Evolutionary conservation across 2,797 vertebrate species (phyloP), one percentile per base, ranked within the genome.

Genomic region (Sarcophilus harrisii): DNA sequence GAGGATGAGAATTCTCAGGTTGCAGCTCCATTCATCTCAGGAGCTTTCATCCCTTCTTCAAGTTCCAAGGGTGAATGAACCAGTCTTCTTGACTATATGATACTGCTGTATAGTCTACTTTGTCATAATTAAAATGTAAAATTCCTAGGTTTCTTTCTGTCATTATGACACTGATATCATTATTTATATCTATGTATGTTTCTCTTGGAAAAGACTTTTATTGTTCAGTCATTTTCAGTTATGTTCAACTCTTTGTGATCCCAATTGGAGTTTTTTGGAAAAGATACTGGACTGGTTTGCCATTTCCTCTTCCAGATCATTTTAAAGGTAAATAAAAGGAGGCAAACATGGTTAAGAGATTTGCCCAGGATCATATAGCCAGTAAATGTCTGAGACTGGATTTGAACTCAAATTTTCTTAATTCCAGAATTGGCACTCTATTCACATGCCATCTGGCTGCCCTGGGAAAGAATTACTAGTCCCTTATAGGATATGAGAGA

Each of bases 101-200:
- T 38, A 32, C 0, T 73, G 60, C 60, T n/a, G 92, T 57, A 16
- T 89, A 10, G 92, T 58, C 32, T 28, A 16, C 55, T 52, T 57
- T 10, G 45, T 66, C 90, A 45, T 24, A 45, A 3, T 32, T 12
- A 28, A 29, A 32, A 57, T n/a, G 62, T 45, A 55, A 12, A n/a
- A 4, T 30, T 92, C 66, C 38, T 27, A 73, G 93, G 38, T 13
- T 93, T 73, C 54, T n/a, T 96, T 90, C 89, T 66, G 58, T 95
- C 59, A 93, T 91, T 49, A 45, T 32, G 54, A 54, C 6, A 49
- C 57, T 90, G 90, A 59, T 57, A 27, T 94, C 90, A 16, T 60
- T 92, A 87, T 10, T 27, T 9, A 45, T 49, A 87, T 27, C 38
- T 87, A n/a, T 18, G 21, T 73, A 73, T 73, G 73, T 49, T 45